These are phyloP conservation scores for Rotaria macrura DNA, from an alignment of 2,888 invertebrate species.

Conservation along the genomic window DNA sequence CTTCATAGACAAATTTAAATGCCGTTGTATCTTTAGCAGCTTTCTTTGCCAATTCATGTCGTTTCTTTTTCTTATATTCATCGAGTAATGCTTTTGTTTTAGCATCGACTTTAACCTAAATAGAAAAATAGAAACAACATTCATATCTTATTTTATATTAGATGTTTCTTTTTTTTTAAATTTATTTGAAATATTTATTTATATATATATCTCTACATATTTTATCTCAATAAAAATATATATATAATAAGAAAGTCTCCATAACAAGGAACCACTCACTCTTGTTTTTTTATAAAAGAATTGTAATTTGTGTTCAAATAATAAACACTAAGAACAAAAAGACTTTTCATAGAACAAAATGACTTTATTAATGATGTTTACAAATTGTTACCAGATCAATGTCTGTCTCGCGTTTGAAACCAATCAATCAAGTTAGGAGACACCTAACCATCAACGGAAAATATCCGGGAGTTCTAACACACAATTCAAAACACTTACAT, in stretches of 20 bases:
- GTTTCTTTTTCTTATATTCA: conserved; percentile 63
- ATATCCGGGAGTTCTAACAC: background rate
- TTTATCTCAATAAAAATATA: background rate
- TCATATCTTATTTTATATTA: background rate
- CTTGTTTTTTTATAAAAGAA: background rate
- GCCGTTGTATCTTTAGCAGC: conserved; percentile 33
- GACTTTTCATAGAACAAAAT: conserved; percentile 8
- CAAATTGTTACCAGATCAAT: conserved; percentile 1
- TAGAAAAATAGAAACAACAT: background rate
- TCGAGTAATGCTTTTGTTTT: conserved; percentile 88
- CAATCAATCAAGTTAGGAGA: background rate
- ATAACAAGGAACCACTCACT: conserved; percentile 1
- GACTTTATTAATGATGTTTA: background rate
- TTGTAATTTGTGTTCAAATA: background rate
- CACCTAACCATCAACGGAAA: background rate
- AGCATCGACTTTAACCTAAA: conserved; percentile 71
- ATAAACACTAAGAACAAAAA: conserved; percentile 6
- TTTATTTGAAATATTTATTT: too few relatives aligned
- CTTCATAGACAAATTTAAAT: background rate
- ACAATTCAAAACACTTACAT: background rate
- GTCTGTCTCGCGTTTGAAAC: background rate
- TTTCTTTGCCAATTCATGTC: conserved; percentile 35
- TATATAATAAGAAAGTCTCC: background rate
- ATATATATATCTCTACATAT: background rate
- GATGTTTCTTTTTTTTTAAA: too few relatives aligned